These are phyloP conservation scores for Sarotherodon lohbergeri DNA, from an alignment of 2,113 vertebrate genomes.

Conservation along the genomic window DNA sequence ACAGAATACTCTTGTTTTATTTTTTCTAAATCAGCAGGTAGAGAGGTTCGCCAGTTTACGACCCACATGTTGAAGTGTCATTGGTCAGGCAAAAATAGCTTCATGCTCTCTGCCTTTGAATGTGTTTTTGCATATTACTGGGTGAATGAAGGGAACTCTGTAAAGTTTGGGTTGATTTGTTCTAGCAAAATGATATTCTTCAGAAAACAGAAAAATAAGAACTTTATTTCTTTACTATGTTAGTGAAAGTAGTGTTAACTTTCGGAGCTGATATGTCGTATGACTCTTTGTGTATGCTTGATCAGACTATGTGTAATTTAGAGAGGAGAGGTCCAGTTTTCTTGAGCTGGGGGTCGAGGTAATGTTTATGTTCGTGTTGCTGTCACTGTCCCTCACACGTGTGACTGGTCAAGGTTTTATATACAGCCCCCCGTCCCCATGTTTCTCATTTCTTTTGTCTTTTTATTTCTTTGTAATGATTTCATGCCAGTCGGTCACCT, in stretches of 20 bases:
- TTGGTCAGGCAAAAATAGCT: background rate
- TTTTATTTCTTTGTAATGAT: background rate
- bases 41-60: background rate
- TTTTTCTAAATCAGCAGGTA: background rate
- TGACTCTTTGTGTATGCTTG: background rate
- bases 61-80: background rate
- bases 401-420: background rate
- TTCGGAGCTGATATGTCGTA: background rate
- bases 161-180: background rate
- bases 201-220: background rate
- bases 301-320: slow-evolving; percentile 20
- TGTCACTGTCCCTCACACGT: background rate
- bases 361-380: background rate
- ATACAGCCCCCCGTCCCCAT: background rate
- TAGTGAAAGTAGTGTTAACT: background rate
- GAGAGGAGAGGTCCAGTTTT: slow-evolving; percentile 6
- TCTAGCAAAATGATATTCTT: background rate
- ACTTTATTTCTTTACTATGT: background rate
- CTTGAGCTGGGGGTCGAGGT: background rate
- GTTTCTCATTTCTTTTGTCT: background rate
- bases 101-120: background rate
- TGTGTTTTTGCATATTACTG: background rate
- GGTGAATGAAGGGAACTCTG: background rate
- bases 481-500: background rate
- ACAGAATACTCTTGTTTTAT: background rate